Percentiles rank a stretch among this genome's conserved stretches.
phyloP scores from a whole-genome alignment of 2,113 vertebrate genomes.

The Epinephelus cyanopodus region DNA sequence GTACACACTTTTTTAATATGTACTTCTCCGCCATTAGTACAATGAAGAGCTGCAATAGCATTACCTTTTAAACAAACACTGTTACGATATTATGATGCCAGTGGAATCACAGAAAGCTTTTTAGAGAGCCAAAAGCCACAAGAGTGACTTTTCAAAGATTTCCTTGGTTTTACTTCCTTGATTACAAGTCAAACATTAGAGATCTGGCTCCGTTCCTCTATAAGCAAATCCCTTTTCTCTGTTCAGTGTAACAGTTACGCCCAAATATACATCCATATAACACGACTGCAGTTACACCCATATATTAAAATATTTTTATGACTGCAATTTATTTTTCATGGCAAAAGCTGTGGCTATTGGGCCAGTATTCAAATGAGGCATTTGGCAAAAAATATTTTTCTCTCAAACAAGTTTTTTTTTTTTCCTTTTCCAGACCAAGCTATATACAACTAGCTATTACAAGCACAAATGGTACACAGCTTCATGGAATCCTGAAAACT shows the following conservation, averaged over 20 bases:
- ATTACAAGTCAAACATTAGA: constrained; percentile 67
- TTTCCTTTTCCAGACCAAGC: constrained; percentile 9
- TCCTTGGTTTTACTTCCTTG: constrained; percentile 51
- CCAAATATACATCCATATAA: constrained; percentile 38
- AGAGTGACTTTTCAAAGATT: constrained; percentile 58
- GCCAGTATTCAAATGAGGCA: constrained; percentile 57
- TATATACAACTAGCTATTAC: constrained; percentile 51
- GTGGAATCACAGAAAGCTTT: constrained; percentile 29
- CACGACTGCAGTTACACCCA: constrained; percentile 33
- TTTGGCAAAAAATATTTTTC: constrained; percentile 21
- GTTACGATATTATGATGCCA: constrained; percentile 23
- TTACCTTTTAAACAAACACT: constrained; percentile 34
- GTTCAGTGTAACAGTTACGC: constrained; percentile 28
- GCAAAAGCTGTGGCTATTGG: constrained; percentile 46
- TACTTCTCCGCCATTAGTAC: not conserved
- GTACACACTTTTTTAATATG: not conserved
- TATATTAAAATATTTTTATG: constrained; percentile 49
- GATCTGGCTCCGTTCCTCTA: constrained; percentile 53
- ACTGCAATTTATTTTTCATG: constrained; percentile 52
- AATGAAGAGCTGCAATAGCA: not conserved
- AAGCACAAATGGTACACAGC: constrained; percentile 67
- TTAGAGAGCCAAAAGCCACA: constrained; percentile 60
- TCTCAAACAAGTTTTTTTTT: constrained; percentile 15
- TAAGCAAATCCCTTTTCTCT: constrained; percentile 53
- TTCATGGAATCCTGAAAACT: constrained; percentile 64